Evolutionary conservation across 2,888 invertebrate species (phyloP).

Genomic region (Epiblema foenella): DNA sequence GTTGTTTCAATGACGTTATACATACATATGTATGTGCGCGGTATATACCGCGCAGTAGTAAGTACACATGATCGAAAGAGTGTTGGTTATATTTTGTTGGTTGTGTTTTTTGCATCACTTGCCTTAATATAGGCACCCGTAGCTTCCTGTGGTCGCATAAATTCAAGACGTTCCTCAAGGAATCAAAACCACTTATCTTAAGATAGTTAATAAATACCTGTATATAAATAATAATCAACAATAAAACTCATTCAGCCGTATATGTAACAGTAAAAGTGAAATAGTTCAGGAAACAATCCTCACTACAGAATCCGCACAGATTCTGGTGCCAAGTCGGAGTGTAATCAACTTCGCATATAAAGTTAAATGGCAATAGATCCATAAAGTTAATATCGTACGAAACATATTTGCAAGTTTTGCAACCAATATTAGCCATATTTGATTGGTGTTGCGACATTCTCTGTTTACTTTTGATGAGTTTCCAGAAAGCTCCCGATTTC

Average conservation of each 20-base stretch:
- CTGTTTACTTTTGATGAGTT: constrained; percentile 83
- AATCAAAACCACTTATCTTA: too few species aligned
- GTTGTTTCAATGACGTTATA: constrained; percentile 34
- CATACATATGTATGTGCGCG: too few species aligned
- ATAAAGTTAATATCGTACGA: constrained; percentile 42
- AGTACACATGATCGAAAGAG: background rate
- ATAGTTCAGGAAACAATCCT: constrained; percentile 29
- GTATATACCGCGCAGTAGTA: constrained; percentile 4
- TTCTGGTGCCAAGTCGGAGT: constrained; percentile 7
- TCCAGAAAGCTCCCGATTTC: constrained; percentile 67
- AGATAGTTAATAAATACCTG: too few species aligned
- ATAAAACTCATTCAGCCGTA: background rate
- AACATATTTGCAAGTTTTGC: constrained; percentile 36
- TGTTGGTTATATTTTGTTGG: background rate
- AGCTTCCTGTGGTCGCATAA: too few species aligned
- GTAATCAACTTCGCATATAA: constrained; percentile 26
- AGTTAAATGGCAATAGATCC: constrained; percentile 25
- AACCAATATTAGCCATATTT: constrained; percentile 59
- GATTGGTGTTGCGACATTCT: constrained; percentile 75
- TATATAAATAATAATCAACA: too few species aligned
- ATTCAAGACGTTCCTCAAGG: too few species aligned
- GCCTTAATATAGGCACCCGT: too few species aligned
- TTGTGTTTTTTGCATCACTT: too few species aligned
- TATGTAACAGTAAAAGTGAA: constrained; percentile 1
- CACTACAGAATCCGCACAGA: background rate